A percentile compares a stretch with the other conserved stretches of the same genome.
Conservation (phyloP, 1,140 invertebrate genomes). For the Galendromus occidentalis region DNA sequence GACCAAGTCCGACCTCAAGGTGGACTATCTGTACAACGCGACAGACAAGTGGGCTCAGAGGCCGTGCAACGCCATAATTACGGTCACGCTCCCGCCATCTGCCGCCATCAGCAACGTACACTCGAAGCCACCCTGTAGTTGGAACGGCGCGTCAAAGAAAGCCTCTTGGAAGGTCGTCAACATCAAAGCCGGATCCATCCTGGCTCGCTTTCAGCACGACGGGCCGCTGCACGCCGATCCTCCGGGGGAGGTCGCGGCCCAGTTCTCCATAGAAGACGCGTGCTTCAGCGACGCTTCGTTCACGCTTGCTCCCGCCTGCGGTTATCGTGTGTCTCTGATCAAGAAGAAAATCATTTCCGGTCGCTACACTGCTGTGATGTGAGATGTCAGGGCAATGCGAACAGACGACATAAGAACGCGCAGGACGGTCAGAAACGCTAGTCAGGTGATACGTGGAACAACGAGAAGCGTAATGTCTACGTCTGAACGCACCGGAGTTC, state of each 20-base stretch:
- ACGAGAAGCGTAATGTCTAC: no score
- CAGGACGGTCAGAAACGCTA: no score
- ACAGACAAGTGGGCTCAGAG: slow-evolving; percentile 21
- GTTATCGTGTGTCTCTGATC: slow-evolving; percentile 76
- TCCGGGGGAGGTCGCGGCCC: slow-evolving; percentile 60
- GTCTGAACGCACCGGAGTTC: no score
- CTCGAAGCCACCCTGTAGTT: slow-evolving; percentile 65
- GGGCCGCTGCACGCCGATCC: slow-evolving; percentile 53
- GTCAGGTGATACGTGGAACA: no score
- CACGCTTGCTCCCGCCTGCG: slow-evolving; percentile 41
- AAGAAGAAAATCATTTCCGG: slow-evolving; percentile 85
- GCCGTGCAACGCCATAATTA: slow-evolving; percentile 55
- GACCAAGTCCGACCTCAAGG: slow-evolving; percentile 54
- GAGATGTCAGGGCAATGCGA: not conserved
- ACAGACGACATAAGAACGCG: not conserved
- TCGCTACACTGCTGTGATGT: slow-evolving; percentile 27
- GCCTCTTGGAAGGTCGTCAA: slow-evolving; percentile 76
- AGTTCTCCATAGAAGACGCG: slow-evolving; percentile 86
- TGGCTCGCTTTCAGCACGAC: slow-evolving; percentile 54
- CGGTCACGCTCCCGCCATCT: slow-evolving; percentile 1
- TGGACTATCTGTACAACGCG: slow-evolving; percentile 80
- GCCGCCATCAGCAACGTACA: slow-evolving; percentile 57
- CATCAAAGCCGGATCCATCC: slow-evolving; percentile 63
- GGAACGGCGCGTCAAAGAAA: slow-evolving; percentile 58
- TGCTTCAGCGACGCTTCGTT: slow-evolving; percentile 78